These are phyloP conservation scores for Eidolon dupreanum DNA, from an alignment of 2,797 vertebrate species.

Conservation along the genomic window DNA sequence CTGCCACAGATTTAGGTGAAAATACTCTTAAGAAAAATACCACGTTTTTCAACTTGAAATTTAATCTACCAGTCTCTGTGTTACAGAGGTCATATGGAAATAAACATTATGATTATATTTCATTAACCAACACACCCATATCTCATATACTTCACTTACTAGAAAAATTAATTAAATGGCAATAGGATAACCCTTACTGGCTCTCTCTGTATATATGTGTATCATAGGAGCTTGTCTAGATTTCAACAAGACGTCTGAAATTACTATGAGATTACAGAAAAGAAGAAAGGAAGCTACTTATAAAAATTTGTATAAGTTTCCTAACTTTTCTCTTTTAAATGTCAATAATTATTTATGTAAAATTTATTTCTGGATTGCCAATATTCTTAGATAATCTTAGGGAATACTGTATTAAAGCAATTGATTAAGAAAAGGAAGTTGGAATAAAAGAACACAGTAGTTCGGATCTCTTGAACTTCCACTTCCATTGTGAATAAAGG, in stretches of 20 bases:
- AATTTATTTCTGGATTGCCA: not conserved
- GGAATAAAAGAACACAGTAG: not conserved
- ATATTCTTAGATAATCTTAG: not conserved
- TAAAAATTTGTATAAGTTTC: not conserved
- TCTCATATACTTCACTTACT: not conserved
- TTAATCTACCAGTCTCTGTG: not conserved
- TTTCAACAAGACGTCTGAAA: conserved; percentile 1
- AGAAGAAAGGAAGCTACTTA: not conserved
- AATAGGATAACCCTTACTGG: not conserved
- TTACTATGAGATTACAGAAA: not conserved
- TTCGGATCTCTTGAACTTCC: not conserved
- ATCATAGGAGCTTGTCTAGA: not conserved
- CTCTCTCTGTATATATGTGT: not conserved
- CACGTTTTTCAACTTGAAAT: conserved; percentile 5
- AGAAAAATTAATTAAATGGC: not conserved
- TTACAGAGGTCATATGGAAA: conserved; percentile 30
- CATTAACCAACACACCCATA: not conserved
- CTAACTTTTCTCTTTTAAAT: conserved; percentile 2
- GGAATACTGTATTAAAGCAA: not conserved
- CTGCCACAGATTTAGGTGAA: conserved; percentile 13
- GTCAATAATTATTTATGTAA: not conserved
- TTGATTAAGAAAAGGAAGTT: not conserved
- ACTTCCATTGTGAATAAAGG: not conserved
- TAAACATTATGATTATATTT: not conserved
- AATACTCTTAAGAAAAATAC: not conserved